Evolutionary conservation across 1,140 invertebrate genomes (phyloP), one percentile per base, ranked within the genome.

Genomic region (Ptiloglossa arizonensis): DNA sequence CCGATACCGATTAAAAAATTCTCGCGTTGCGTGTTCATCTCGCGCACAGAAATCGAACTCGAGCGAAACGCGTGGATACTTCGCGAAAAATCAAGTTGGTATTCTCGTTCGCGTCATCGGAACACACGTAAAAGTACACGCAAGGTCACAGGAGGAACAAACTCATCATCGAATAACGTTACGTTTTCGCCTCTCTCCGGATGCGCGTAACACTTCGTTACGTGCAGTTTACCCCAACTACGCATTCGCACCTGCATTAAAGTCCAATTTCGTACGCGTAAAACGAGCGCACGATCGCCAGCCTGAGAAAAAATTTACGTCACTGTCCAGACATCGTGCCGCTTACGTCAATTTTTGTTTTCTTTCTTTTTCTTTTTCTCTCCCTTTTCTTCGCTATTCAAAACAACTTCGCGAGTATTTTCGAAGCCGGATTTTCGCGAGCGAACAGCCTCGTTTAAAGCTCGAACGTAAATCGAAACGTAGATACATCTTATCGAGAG

Each of bases 121-220:
- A 29, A 3, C 1, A 19, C 9, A n/a, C 35, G 41, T 9, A 17
- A 2, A 24, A 52, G 22, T 60, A n/a, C 68, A 46, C 11, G n/a
- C 38, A 60, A 60, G 56, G 9, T 19, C 68, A 6, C 2, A 41
- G 57, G 15, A 71, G 56, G 41, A 71, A 59, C 27, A 71, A 71
- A 46, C 46, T 35, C 62, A 56, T 67, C 38, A 29, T 54, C 6
- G 22, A 52, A 27, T 32, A 44, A 52, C 57, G 9, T 50, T 60
- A 50, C 27, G 32, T 9, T 63, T 72, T 32, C 2, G n/a, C 38
- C 24, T 35, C 9, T 50, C 15, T 35, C 52, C 29, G 32, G 19
- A 62, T 48, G 57, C n/a, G 17, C 22, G 32, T 32, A 57, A 44
- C 35, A 59, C 35, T 6, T 70, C 50, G 32, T 70, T 62, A 41